These are phyloP conservation scores for Papilio demoleus DNA, from an alignment of 2,888 invertebrate genomes.

Conservation along the genomic window DNA sequence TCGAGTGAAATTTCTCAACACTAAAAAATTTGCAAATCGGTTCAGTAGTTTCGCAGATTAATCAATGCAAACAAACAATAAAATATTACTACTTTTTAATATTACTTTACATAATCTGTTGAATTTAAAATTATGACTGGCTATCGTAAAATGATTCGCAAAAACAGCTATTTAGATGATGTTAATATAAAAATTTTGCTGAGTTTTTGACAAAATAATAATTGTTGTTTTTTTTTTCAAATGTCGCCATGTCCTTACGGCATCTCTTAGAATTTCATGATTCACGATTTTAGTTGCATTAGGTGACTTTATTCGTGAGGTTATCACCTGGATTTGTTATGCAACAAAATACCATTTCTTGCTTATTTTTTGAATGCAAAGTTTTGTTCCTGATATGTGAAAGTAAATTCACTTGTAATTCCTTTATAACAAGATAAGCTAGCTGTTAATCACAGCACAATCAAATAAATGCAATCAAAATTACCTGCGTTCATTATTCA, in stretches of 20 bases:
- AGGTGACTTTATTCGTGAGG: not conserved
- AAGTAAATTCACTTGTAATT: slow-evolving; percentile 23
- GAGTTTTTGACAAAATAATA: no score
- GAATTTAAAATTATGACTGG: not conserved
- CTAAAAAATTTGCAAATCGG: no score
- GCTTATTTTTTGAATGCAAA: not conserved
- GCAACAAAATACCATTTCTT: not conserved
- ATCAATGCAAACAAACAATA: no score
- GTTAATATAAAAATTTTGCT: no score
- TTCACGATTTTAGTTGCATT: not conserved
- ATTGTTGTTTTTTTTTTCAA: no score
- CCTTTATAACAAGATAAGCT: slow-evolving; percentile 36
- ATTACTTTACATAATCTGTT: no score
- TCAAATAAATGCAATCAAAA: slow-evolving; percentile 54
- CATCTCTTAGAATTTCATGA: not conserved
- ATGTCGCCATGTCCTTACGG: not conserved
- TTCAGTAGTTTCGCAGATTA: no score
- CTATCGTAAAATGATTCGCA: not conserved
- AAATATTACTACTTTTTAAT: no score
- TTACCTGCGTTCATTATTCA: slow-evolving; percentile 45
- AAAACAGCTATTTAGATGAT: not conserved
- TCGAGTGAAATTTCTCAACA: no score
- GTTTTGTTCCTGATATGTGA: slow-evolving; percentile 5
- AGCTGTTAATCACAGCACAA: slow-evolving; percentile 39
- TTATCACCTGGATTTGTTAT: slow-evolving; percentile 1